Conservation (phyloP, 1,140 invertebrate species). For the Grapholita molesta region DNA sequence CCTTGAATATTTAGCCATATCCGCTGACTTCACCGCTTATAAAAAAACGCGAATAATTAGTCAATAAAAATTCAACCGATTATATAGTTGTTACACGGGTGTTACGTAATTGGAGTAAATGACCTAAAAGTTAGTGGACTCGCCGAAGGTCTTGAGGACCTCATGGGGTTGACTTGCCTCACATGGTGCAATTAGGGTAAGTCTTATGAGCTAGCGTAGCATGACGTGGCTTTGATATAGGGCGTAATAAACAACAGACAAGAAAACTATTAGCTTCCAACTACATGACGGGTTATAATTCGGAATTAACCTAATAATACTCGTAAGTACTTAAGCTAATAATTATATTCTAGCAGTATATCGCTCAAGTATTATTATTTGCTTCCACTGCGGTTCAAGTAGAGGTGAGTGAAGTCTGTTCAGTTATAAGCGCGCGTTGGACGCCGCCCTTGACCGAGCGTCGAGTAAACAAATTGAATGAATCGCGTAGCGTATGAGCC, state of each 20-base stretch:
- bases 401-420: constrained; percentile 25
- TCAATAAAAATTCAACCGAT: constrained; percentile 76
- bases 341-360: too few species aligned
- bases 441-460: constrained; percentile 62
- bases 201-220: neutral
- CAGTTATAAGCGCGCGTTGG: constrained; percentile 50
- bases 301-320: neutral
- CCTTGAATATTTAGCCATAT: constrained; percentile 76
- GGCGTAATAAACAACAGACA: neutral
- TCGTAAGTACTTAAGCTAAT: too few species aligned
- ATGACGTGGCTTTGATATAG: neutral
- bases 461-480: constrained; percentile 75
- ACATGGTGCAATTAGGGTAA: neutral
- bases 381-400: constrained; percentile 29
- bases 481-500: constrained; percentile 64
- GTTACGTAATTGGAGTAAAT: constrained; percentile 76
- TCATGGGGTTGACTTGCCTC: constrained; percentile 51
- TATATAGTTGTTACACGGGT: constrained; percentile 71
- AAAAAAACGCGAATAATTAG: constrained; percentile 76
- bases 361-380: neutral
- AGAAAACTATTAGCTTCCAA: neutral
- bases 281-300: constrained; percentile 1
- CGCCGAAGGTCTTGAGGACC: constrained; percentile 54
- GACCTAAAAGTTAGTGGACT: constrained; percentile 64
- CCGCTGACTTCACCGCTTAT: constrained; percentile 72